These are phyloP conservation scores for Meiosimyza decipiens DNA, from an alignment of 2,888 invertebrate species.

Conservation along the genomic window DNA sequence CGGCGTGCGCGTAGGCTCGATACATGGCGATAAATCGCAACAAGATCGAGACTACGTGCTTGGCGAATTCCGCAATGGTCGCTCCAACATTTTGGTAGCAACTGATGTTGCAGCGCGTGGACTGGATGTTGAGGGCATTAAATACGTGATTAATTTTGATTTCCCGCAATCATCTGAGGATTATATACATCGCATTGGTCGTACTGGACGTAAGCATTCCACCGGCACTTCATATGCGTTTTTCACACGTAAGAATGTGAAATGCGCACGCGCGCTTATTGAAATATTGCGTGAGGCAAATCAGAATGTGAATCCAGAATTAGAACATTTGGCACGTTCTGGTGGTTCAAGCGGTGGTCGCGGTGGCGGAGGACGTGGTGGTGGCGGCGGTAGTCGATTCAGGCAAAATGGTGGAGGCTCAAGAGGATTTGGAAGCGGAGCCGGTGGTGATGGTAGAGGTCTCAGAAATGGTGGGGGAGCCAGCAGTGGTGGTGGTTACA, in stretches of 20 bases:
- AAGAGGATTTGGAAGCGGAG: constrained; percentile 43
- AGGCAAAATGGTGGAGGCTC: constrained; percentile 39
- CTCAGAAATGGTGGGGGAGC: constrained; percentile 39
- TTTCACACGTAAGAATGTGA: constrained; percentile 87
- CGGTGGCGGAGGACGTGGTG: constrained; percentile 48
- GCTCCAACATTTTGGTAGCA: constrained; percentile 89
- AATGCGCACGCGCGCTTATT: constrained; percentile 88
- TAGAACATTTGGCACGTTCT: constrained; percentile 80
- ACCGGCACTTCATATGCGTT: constrained; percentile 95
- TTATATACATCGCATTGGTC: constrained; percentile 94
- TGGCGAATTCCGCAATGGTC: constrained; percentile 86
- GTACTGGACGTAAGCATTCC: constrained; percentile 87
- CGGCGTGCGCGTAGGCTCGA: constrained; percentile 84
- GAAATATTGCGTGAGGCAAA: constrained; percentile 90
- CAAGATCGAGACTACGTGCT: constrained; percentile 92
- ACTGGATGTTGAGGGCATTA: constrained; percentile 94
- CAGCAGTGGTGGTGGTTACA: constrained; percentile 41
- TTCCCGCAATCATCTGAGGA: constrained; percentile 95
- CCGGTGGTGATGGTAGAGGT: constrained; percentile 39
- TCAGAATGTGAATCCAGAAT: constrained; percentile 86
- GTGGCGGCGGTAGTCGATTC: constrained; percentile 41
- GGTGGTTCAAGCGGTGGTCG: constrained; percentile 67
- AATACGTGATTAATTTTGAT: constrained; percentile 95
- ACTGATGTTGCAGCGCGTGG: constrained; percentile 97
- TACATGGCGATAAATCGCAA: constrained; percentile 97